A percentile compares a stretch with the other conserved stretches of the same genome.
Conservation (phyloP, 2,888 invertebrate species). For the Heliconius erato region DNA sequence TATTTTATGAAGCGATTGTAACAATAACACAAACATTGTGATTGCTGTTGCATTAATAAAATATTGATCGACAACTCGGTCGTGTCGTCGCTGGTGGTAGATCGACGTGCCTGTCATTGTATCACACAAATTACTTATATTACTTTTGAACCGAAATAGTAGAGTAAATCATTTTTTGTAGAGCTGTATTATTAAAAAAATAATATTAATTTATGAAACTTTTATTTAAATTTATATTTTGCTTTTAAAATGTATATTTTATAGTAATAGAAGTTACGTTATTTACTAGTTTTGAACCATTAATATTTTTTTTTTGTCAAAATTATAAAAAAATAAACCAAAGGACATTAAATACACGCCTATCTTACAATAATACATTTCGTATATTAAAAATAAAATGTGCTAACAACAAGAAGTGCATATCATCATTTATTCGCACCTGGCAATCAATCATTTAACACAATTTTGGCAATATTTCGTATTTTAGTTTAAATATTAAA, state of each 20-base stretch:
- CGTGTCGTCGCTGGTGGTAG: constrained; percentile 9
- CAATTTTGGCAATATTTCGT: not conserved
- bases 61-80: constrained; percentile 42
- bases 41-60: constrained; percentile 41
- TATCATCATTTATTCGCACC: not conserved
- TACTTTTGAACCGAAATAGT: not conserved
- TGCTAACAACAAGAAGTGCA: not conserved
- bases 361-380: too few species aligned
- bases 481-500: too few species aligned
- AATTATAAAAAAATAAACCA: too few species aligned
- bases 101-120: constrained; percentile 27
- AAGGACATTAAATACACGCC: too few species aligned
- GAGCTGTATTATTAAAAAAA: not conserved
- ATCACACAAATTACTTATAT: constrained; percentile 32
- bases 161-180: not conserved
- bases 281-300: too few species aligned
- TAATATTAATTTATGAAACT: not conserved
- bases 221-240: too few species aligned
- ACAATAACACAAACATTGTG: constrained; percentile 29
- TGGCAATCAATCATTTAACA: not conserved
- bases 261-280: too few species aligned
- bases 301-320: too few species aligned
- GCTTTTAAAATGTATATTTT: too few species aligned
- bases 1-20: constrained; percentile 8
- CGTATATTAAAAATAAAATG: not conserved